A percentile compares a stretch with the other conserved stretches of the same genome.
phyloP scores from a whole-genome alignment of 1,140 invertebrate genomes.

The Ceratitis capitata region DNA sequence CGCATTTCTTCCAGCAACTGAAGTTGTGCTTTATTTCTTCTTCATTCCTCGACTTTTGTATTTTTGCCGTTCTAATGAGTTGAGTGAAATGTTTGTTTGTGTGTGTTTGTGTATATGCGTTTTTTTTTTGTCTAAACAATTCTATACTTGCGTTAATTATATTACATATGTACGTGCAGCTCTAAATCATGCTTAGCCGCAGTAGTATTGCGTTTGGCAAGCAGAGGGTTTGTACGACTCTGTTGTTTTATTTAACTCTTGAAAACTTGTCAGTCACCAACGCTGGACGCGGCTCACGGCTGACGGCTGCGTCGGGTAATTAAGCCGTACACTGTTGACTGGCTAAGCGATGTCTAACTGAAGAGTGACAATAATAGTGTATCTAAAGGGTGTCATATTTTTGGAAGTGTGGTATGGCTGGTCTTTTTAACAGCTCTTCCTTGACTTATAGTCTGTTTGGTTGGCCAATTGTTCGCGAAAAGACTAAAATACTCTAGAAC shows the following conservation, averaged over 20 bases:
- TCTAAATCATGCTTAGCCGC: not conserved
- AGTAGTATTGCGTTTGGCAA: not conserved
- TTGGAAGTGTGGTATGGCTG: too few species aligned
- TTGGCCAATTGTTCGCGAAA: too few species aligned
- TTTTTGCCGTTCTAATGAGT: conserved; percentile 1
- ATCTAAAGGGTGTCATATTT: too few species aligned
- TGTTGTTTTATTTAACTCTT: not conserved
- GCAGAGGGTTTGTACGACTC: too few species aligned
- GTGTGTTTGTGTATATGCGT: too few species aligned
- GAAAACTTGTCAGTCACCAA: not conserved
- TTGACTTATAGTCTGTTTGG: too few species aligned
- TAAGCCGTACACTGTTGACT: not conserved
- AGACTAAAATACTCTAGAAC: too few species aligned
- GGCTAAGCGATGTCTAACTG: not conserved
- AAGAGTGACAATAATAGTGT: not conserved
- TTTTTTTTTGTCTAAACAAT: not conserved
- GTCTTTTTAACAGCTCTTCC: too few species aligned
- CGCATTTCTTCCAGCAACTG: not conserved
- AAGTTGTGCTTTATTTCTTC: not conserved
- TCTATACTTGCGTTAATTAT: conserved; percentile 24
- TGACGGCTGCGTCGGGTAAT: not conserved
- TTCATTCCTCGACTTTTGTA: too few species aligned
- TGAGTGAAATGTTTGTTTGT: not conserved
- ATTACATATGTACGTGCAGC: not conserved
- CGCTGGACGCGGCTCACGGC: not conserved